Base-by-base conservation (phyloP, 2,113 vertebrate species). In the Aphyosemion australe region DNA sequence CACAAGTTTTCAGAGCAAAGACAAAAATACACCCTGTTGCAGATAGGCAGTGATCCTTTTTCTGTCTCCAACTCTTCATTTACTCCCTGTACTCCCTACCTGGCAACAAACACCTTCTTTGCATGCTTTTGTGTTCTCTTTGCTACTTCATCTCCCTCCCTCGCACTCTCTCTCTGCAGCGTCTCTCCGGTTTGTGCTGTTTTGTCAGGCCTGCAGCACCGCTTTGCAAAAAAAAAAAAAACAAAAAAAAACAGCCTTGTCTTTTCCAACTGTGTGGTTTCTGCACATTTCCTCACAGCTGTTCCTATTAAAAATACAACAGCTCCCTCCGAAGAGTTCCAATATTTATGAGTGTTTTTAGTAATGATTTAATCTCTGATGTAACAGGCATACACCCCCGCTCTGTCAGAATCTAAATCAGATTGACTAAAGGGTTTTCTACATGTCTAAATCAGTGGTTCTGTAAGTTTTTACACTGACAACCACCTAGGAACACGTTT, bases 31-130 rank as follows among this genome's bases (percentile, higher is more conserved):
- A 69, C 6, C 15, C 60, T 21, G 62, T 78, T 68, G 76, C 61
- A 82, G 65, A 77, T 76, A 51, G 46, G 61, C 78, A 86, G 78
- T 73, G 84, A 84, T 83, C 79, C 34, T 37, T 37, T 37, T 37
- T 61, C 21, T 66, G 48, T 56, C 60, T 73, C 19, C 8, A 18
- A 58, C 64, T 83, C 54, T 69, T 75, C 48, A 62, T 83, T 49
- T 32, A 13, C 50, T 69, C 67, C 20, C 62, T 43, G 63, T 39
- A 12, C 34, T 64, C 50, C 2, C 0, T 34, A 46, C 58, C 65
- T 57, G 70, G 60, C 60, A 68, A 52, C 45, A 54, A 80, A 71
- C 37, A 32, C 47, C 54, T 61, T 47, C 55, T 69, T 46, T 75
- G 63, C 47, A 69, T 71, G 51, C 16, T 53, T 57, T 52, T 61